phyloP scores from a whole-genome alignment of 2,113 vertebrate genomes.

The Hippocampus abdominalis region DNA sequence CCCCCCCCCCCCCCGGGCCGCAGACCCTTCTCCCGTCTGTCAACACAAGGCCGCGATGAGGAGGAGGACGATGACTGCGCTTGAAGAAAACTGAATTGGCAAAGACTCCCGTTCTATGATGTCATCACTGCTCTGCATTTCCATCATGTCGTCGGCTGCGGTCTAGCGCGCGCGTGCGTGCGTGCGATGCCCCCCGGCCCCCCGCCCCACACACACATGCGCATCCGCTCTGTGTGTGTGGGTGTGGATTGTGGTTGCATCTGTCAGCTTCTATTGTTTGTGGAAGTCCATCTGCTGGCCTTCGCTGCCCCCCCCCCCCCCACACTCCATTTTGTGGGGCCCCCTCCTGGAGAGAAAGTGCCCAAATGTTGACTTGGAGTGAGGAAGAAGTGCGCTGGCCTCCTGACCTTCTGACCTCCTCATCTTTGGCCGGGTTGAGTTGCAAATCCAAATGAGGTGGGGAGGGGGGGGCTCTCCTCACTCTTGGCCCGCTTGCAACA shows the following conservation, averaged over 20 bases:
- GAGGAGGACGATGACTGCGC: conserved; percentile 47
- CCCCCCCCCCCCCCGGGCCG: conserved; percentile 18
- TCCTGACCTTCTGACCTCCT: too few relatives aligned
- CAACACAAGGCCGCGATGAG: too few relatives aligned
- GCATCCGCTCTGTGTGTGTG: not conserved
- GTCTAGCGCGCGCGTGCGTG: too few relatives aligned
- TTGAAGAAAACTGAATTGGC: not conserved
- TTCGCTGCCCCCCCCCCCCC: not conserved
- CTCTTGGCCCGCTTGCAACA: not conserved
- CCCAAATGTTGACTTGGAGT: not conserved
- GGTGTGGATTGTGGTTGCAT: not conserved
- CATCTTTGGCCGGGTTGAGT: too few relatives aligned
- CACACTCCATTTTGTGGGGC: too few relatives aligned
- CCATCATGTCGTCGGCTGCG: not conserved
- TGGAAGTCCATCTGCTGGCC: not conserved
- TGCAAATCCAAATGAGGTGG: not conserved
- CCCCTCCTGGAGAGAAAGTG: not conserved
- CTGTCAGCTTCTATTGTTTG: not conserved
- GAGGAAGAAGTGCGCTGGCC: too few relatives aligned
- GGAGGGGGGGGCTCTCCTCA: too few relatives aligned
- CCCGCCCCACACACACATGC: too few relatives aligned
- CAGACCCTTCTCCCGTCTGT: not conserved
- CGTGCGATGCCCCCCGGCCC: too few relatives aligned
- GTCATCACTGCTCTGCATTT: not conserved
- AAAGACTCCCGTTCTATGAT: not conserved